These are phyloP conservation scores for Heliconius himera DNA, from an alignment of 1,140 invertebrate species.

Conservation along the genomic window DNA sequence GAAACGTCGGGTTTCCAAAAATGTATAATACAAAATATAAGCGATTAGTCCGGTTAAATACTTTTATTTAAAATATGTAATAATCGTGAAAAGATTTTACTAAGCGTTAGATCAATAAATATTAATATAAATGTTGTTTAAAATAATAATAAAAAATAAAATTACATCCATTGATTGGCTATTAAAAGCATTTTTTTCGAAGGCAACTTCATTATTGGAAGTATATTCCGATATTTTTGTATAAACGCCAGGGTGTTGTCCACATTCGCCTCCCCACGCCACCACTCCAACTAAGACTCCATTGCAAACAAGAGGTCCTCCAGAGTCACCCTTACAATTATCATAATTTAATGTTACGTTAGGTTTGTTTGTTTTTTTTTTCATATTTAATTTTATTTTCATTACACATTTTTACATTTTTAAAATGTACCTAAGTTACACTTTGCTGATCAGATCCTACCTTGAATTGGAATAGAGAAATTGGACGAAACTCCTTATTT, in stretches of 20 bases:
- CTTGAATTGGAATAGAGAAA: too few relatives aligned
- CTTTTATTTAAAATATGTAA: too few relatives aligned
- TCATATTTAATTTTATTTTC: too few relatives aligned
- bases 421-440: too few relatives aligned
- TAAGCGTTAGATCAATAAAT: too few relatives aligned
- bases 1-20: too few relatives aligned
- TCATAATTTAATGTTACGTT: not conserved
- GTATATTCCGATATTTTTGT: constrained; percentile 46
- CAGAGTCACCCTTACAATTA: constrained; percentile 51
- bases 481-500: too few relatives aligned
- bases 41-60: too few relatives aligned
- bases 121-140: not conserved
- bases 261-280: constrained; percentile 50
- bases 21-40: too few relatives aligned
- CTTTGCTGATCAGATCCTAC: not conserved
- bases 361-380: not conserved
- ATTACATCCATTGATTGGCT: constrained; percentile 10
- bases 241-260: constrained; percentile 47
- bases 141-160: constrained; percentile 3
- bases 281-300: constrained; percentile 51
- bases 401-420: not conserved
- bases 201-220: constrained; percentile 26
- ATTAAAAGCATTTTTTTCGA: constrained; percentile 15
- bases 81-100: too few relatives aligned
- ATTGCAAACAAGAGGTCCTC: constrained; percentile 51